Conservation (phyloP, 2,113 vertebrate species). For the Atherinomorus stipes region DNA sequence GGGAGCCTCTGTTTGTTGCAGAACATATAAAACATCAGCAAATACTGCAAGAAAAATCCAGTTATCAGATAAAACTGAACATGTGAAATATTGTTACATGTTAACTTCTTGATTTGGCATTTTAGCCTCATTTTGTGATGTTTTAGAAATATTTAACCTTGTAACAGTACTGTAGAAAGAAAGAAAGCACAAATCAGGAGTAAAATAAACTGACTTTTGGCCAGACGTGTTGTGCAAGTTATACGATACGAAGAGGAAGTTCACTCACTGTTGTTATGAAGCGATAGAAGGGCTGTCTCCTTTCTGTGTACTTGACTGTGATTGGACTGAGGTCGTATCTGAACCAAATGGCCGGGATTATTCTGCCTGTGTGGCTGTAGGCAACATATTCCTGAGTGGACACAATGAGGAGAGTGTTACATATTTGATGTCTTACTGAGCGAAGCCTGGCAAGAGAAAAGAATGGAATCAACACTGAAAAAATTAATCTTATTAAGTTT, state of each 20-base stretch:
- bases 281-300: slow-evolving; percentile 94
- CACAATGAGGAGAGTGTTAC: background rate
- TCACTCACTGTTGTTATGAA: slow-evolving; percentile 97
- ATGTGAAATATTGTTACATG: no score
- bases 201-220: no score
- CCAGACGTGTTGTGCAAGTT: background rate
- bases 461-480: background rate
- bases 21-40: no score
- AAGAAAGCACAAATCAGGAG: no score
- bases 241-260: no score
- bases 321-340: slow-evolving; percentile 98
- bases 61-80: no score
- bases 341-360: slow-evolving; percentile 99
- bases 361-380: slow-evolving; percentile 97
- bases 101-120: no score
- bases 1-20: no score
- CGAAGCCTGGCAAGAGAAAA: background rate
- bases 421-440: no score
- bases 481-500: background rate
- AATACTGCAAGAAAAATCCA: no score
- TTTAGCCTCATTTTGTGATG: background rate
- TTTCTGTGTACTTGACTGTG: slow-evolving; percentile 98
- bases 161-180: no score
- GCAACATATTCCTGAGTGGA: slow-evolving; percentile 92
- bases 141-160: background rate